Evolutionary conservation across 2,888 invertebrate genomes (phyloP).

Genomic region (Lepeophtheirus nordmannii): DNA sequence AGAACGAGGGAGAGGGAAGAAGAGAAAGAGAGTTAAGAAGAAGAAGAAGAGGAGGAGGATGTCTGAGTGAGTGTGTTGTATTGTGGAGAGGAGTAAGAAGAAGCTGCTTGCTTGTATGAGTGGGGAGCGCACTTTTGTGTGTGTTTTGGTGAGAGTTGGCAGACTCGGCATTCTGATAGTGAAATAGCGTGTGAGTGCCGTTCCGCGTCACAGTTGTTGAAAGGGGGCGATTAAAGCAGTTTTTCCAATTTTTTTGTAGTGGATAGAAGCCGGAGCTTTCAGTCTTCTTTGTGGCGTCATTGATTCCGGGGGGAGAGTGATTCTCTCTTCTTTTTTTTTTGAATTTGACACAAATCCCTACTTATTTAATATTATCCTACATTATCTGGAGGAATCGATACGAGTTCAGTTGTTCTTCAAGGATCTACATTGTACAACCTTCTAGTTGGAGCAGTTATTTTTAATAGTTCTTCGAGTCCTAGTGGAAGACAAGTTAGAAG

Average conservation of each 20-base stretch:
- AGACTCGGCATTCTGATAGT: background rate
- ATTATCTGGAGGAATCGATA: too few relatives aligned
- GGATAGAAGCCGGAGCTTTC: conserved; percentile 1
- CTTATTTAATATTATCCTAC: too few relatives aligned
- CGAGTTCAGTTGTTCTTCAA: too few relatives aligned
- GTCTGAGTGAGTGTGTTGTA: too few relatives aligned
- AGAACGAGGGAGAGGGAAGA: background rate
- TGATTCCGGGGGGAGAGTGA: background rate
- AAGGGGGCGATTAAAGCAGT: conserved; percentile 1
- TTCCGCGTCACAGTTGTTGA: background rate
- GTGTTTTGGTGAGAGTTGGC: background rate
- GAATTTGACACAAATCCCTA: too few relatives aligned
- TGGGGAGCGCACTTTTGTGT: background rate
- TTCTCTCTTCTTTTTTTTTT: too few relatives aligned
- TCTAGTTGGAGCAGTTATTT: too few relatives aligned
- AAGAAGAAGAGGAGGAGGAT: background rate
- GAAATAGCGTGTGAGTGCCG: background rate
- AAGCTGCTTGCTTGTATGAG: too few relatives aligned
- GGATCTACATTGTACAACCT: too few relatives aligned
- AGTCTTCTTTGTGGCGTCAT: conserved; percentile 8
- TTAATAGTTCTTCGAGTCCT: too few relatives aligned
- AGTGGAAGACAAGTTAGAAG: too few relatives aligned
- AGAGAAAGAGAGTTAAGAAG: background rate
- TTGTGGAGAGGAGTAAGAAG: too few relatives aligned
- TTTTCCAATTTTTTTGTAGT: background rate